A percentile compares a stretch with the other conserved stretches of the same genome.
Conservation (phyloP, 1,140 invertebrate species). For the Papilio glaucus region DNA sequence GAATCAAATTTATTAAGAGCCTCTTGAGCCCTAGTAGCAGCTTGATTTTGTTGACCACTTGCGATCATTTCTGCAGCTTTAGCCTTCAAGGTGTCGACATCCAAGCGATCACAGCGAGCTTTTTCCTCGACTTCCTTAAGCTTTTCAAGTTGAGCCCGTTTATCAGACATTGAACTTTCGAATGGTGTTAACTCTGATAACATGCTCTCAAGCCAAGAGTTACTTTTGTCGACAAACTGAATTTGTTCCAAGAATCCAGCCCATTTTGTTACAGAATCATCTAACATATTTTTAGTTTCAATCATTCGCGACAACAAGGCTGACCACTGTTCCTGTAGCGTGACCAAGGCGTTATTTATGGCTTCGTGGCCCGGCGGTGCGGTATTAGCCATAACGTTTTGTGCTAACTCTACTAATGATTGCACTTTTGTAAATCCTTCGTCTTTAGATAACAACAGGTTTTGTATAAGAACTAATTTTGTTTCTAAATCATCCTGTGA, state of each 20-base stretch:
- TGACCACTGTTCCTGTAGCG: slow-evolving; percentile 96
- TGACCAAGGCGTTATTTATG: slow-evolving; percentile 92
- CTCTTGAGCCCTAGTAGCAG: slow-evolving; percentile 92
- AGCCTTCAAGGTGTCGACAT: slow-evolving; percentile 93
- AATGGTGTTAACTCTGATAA: slow-evolving; percentile 89
- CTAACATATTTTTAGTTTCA: slow-evolving; percentile 93
- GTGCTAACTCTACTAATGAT: slow-evolving; percentile 93
- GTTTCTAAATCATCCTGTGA: slow-evolving; percentile 93
- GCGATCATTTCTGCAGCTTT: slow-evolving; percentile 95
- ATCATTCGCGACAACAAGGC: slow-evolving; percentile 93
- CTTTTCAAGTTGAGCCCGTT: slow-evolving; percentile 92
- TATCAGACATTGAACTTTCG: slow-evolving; percentile 92
- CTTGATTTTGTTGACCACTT: slow-evolving; percentile 92
- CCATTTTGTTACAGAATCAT: slow-evolving; percentile 95
- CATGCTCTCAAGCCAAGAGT: slow-evolving; percentile 89
- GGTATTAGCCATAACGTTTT: slow-evolving; percentile 96
- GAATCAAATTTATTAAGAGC: slow-evolving; percentile 92
- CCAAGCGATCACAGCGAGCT: slow-evolving; percentile 94
- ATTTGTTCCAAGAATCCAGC: slow-evolving; percentile 94
- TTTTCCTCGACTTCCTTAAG: slow-evolving; percentile 95
- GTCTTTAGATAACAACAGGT: slow-evolving; percentile 94
- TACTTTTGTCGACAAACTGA: slow-evolving; percentile 92
- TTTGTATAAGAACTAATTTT: slow-evolving; percentile 93
- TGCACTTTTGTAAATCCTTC: slow-evolving; percentile 95
- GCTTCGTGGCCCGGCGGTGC: slow-evolving; percentile 93